phyloP scores from a whole-genome alignment of 2,797 vertebrate species.

The Tapera naevia region DNA sequence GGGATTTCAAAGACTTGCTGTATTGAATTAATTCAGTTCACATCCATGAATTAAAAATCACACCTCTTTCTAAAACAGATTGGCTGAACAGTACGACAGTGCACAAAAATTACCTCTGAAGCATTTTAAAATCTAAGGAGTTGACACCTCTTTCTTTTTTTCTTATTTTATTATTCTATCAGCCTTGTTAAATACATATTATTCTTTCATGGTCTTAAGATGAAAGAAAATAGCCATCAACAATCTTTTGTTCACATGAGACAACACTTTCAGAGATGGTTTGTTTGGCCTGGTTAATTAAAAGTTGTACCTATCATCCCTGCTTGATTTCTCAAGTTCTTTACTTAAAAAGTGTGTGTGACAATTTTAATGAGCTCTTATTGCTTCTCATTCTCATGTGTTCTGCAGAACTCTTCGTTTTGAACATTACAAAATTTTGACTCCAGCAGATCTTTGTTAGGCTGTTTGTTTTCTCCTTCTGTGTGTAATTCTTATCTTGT shows the following conservation, averaged over 20 bases:
- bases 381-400: not conserved
- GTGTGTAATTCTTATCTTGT: not conserved
- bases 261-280: not conserved
- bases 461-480: not conserved
- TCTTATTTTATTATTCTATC: slow-evolving; percentile 2
- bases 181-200: slow-evolving; percentile 50
- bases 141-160: slow-evolving; percentile 40
- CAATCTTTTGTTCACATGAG: slow-evolving; percentile 55
- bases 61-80: not conserved
- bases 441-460: not conserved
- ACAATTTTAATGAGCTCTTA: slow-evolving; percentile 60
- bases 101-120: not conserved
- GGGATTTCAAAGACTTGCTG: not conserved
- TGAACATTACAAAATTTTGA: not conserved
- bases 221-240: slow-evolving; percentile 64
- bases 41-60: not conserved
- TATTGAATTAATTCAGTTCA: not conserved
- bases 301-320: slow-evolving; percentile 44
- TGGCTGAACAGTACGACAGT: not conserved
- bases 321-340: slow-evolving; percentile 59
- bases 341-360: slow-evolving; percentile 50
- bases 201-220: slow-evolving; percentile 44
- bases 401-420: not conserved
- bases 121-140: slow-evolving; percentile 23
- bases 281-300: slow-evolving; percentile 69